Conservation (phyloP, 2,113 vertebrate genomes). For the Trichechus manatus region DNA sequence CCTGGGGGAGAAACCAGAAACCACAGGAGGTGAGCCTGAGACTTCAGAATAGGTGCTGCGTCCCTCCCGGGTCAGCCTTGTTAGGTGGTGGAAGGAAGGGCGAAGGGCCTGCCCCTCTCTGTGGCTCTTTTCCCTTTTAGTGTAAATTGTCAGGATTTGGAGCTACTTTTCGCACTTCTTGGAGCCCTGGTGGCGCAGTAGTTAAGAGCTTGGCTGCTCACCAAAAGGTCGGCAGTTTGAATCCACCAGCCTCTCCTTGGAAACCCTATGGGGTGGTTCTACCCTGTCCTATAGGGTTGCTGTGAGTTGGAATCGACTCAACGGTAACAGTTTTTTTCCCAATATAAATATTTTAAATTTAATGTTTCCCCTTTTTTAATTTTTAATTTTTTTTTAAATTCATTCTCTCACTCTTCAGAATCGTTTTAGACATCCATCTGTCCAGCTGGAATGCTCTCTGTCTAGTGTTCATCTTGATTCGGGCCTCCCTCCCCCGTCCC, state of each 20-base stretch:
- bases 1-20: constrained; percentile 86
- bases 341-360: neutral
- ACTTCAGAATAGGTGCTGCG: neutral
- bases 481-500: neutral
- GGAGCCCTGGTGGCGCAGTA: too few species aligned
- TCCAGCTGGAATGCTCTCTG: neutral
- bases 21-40: neutral
- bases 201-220: too few species aligned
- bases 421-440: neutral
- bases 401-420: neutral
- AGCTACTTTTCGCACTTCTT: neutral
- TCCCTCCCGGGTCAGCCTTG: neutral
- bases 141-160: neutral
- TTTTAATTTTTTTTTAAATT: neutral
- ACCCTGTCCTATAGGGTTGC: too few species aligned
- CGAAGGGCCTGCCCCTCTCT: neutral
- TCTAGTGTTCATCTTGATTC: neutral
- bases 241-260: too few species aligned
- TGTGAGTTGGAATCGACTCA: too few species aligned
- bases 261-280: too few species aligned
- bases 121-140: neutral
- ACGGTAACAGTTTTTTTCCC: neutral
- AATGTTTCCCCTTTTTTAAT: neutral
- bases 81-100: neutral
- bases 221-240: too few species aligned